Percentiles rank a stretch among this genome's conserved stretches.
Conservation (phyloP, 2,113 vertebrate genomes). For the Oxyruncus cristatus region DNA sequence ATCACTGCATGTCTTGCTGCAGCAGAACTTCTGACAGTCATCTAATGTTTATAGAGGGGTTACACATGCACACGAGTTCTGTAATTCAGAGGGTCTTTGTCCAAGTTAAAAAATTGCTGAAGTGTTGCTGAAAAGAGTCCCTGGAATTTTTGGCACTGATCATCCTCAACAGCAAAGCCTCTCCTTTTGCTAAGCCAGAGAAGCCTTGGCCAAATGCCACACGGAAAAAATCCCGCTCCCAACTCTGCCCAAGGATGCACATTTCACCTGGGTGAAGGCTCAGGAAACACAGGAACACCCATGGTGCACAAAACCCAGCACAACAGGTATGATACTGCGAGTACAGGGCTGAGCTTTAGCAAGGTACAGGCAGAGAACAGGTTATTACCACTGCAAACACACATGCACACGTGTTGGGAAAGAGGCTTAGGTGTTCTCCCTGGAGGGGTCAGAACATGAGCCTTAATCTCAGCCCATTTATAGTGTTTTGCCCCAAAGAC, state of each 20-base stretch:
- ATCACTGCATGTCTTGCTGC: neutral
- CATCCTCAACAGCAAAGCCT: neutral
- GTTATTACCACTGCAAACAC: neutral
- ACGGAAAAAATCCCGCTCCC: neutral
- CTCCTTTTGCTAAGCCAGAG: neutral
- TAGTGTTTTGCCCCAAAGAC: neutral
- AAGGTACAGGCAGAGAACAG: neutral
- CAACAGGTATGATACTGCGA: accelerated
- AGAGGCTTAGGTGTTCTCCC: neutral
- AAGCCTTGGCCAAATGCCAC: neutral
- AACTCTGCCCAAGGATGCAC: neutral
- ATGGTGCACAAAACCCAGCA: neutral
- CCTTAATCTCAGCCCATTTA: neutral
- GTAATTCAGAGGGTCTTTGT: neutral
- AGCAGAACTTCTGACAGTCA: neutral
- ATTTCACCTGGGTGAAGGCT: neutral
- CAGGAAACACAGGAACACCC: neutral
- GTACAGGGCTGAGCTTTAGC: neutral
- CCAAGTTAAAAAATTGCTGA: neutral
- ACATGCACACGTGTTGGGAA: neutral
- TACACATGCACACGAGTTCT: neutral
- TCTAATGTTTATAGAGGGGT: neutral
- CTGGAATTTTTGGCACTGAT: neutral
- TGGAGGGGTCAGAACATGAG: neutral
- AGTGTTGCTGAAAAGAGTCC: neutral